Evolutionary conservation across 2,888 invertebrate species (phyloP).

Genomic region (Agriopis marginaria): DNA sequence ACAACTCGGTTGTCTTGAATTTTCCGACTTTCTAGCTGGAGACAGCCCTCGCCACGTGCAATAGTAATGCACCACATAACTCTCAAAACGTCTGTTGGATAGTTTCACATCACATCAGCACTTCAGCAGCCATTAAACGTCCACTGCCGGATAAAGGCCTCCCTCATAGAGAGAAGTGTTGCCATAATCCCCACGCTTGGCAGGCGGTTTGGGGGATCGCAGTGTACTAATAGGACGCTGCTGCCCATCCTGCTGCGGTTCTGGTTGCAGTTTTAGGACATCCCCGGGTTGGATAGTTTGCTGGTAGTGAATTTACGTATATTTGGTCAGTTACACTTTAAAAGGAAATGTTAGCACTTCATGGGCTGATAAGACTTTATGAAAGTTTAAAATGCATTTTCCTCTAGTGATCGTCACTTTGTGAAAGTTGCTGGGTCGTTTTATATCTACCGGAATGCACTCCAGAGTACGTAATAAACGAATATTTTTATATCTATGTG

Average conservation of each 20-base stretch:
- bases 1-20: constrained; percentile 64
- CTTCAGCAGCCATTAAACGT: too few relatives aligned
- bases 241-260: too few relatives aligned
- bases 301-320: constrained; percentile 43
- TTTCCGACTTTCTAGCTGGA: constrained; percentile 58
- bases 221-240: too few relatives aligned
- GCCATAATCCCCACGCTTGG: too few relatives aligned
- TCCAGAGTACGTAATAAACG: constrained; percentile 19
- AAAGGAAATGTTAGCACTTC: constrained; percentile 10
- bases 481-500: constrained; percentile 29
- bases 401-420: constrained; percentile 10
- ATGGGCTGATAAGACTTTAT: constrained; percentile 18
- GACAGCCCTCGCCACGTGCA: constrained; percentile 71
- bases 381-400: constrained; percentile 31
- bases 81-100: constrained; percentile 62
- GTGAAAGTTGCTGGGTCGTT: constrained; percentile 26
- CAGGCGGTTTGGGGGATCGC: too few relatives aligned
- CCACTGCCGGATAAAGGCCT: too few relatives aligned
- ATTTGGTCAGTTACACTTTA: constrained; percentile 28
- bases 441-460: constrained; percentile 28
- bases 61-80: constrained; percentile 63
- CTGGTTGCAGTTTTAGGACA: too few relatives aligned
- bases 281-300: constrained; percentile 20
- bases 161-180: too few relatives aligned
- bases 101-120: constrained; percentile 34